Evolutionary conservation across 2,888 invertebrate species (phyloP).

Genomic region (Syrphus vitripennis): DNA sequence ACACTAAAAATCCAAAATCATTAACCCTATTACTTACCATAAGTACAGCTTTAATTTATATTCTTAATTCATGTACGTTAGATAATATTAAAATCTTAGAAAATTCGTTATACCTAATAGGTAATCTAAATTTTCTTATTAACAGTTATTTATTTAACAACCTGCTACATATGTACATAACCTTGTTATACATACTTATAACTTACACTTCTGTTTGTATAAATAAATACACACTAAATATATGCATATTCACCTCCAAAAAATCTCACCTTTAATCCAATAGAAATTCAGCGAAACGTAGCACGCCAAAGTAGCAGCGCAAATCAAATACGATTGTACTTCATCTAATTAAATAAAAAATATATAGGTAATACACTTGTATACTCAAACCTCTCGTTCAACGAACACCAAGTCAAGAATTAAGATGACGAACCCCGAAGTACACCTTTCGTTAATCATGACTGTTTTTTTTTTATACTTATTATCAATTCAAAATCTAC

Average conservation of each 20-base stretch:
- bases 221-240: neutral
- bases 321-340: conserved; percentile 9
- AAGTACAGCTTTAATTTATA: too few species aligned
- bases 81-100: too few species aligned
- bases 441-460: conserved; percentile 37
- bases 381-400: neutral
- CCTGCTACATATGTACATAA: neutral
- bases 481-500: conserved; percentile 19
- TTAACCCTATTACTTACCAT: too few species aligned
- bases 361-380: neutral
- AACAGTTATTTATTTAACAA: too few species aligned
- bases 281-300: conserved; percentile 35
- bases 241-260: neutral
- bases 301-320: neutral
- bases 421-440: conserved; percentile 23
- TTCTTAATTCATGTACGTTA: too few species aligned
- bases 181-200: too few species aligned
- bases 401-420: neutral
- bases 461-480: neutral
- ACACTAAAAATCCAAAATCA: too few species aligned
- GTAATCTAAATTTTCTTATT: too few species aligned
- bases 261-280: conserved; percentile 51
- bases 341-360: conserved; percentile 39
- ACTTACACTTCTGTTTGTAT: neutral
- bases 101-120: too few species aligned